A percentile compares a stretch with the other conserved stretches of the same genome.
These are phyloP conservation scores for Rissa tridactyla DNA, from an alignment of 2,113 vertebrate species.

Conservation along the genomic window DNA sequence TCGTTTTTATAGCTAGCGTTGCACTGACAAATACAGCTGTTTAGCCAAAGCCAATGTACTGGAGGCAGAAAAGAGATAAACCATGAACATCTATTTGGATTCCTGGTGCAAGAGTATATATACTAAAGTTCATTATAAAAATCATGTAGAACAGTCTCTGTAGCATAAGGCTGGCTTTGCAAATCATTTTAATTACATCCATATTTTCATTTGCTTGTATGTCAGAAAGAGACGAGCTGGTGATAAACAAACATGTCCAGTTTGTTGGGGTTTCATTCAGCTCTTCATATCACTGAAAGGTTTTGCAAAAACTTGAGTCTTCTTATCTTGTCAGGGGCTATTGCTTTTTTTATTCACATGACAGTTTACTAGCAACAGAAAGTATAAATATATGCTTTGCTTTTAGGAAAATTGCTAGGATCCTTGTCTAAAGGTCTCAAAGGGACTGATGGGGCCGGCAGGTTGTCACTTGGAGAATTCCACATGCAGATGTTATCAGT, in stretches of 20 bases:
- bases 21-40: slow-evolving; percentile 58
- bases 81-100: slow-evolving; percentile 53
- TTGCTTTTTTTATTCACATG: background rate
- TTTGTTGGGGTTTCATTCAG: background rate
- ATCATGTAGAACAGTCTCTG: slow-evolving; percentile 12
- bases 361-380: background rate
- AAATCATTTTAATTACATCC: slow-evolving; percentile 60
- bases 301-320: background rate
- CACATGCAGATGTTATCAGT: fast-evolving
- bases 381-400: background rate
- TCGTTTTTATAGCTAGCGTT: slow-evolving; percentile 47
- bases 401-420: background rate
- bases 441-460: background rate
- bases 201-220: slow-evolving; percentile 52
- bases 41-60: slow-evolving; percentile 53
- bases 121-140: slow-evolving; percentile 52
- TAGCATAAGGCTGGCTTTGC: slow-evolving; percentile 18
- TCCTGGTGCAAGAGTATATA: slow-evolving; percentile 6
- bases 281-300: background rate
- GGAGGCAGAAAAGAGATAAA: slow-evolving; percentile 57
- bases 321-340: background rate
- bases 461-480: background rate
- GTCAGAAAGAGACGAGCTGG: slow-evolving; percentile 48
- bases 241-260: slow-evolving; percentile 21
- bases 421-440: background rate